Evolutionary conservation across 2,113 vertebrate species (phyloP).

Genomic region (Cyphomyrus plagiostoma): DNA sequence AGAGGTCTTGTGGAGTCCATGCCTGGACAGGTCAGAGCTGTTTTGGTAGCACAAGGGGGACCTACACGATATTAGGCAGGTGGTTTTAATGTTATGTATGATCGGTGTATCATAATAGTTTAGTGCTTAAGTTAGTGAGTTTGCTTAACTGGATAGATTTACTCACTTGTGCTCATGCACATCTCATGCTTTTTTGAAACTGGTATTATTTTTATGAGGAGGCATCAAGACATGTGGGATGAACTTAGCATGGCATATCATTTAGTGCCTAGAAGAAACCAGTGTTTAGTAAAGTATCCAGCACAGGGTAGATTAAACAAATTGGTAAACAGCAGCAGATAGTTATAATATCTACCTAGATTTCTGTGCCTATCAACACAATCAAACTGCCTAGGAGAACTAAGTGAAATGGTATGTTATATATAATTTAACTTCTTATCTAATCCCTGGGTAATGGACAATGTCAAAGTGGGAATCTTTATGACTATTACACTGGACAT

Average conservation of each 20-base stretch:
- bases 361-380: background rate
- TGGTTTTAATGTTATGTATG: background rate
- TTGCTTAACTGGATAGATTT: background rate
- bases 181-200: background rate
- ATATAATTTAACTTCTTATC: background rate
- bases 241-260: background rate
- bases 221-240: background rate
- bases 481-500: background rate
- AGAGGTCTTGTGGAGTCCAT: background rate
- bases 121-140: background rate
- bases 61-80: background rate
- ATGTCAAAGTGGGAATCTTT: background rate
- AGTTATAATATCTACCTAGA: background rate
- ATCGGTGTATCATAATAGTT: background rate
- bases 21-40: background rate
- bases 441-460: background rate
- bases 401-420: background rate
- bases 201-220: background rate
- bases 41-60: background rate
- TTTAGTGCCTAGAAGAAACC: background rate
- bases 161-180: background rate
- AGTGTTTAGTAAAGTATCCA: background rate
- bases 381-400: background rate
- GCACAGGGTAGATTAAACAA: background rate
- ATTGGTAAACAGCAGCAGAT: background rate